Conservation (phyloP, 2,888 invertebrate species). For the Mythimna ferrago region DNA sequence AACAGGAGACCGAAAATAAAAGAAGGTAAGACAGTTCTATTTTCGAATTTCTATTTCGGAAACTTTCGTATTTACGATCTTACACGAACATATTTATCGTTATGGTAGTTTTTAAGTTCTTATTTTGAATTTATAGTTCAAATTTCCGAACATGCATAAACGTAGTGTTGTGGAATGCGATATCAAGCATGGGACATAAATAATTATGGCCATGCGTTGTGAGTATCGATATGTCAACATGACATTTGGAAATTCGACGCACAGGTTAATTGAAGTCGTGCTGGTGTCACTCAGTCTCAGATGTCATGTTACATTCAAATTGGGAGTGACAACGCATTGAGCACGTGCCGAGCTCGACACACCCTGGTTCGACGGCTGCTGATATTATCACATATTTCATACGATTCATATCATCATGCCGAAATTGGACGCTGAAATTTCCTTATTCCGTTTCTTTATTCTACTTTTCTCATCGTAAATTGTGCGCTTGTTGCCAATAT, state of each 20-base stretch:
- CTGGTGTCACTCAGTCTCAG: conserved; percentile 53
- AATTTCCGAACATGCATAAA: conserved; percentile 26
- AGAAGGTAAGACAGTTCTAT: conserved; percentile 73
- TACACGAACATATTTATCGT: conserved; percentile 46
- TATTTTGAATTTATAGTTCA: conserved; percentile 51
- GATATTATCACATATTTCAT: conserved; percentile 62
- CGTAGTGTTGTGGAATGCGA: conserved; percentile 41
- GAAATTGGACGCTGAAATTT: conserved; percentile 50
- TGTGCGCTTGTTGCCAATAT: conserved; percentile 40
- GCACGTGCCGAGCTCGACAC: conserved; percentile 38
- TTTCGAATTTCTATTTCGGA: conserved; percentile 49
- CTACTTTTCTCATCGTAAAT: conserved; percentile 41
- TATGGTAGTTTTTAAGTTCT: conserved; percentile 50
- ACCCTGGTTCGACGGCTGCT: conserved; percentile 24
- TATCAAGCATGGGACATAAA: conserved; percentile 23
- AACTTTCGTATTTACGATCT: conserved; percentile 51
- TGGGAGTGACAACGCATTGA: conserved; percentile 48
- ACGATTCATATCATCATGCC: conserved; percentile 46
- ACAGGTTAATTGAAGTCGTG: conserved; percentile 64
- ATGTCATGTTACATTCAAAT: conserved; percentile 63
- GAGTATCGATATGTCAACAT: conserved; percentile 29
- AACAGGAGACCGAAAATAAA: conserved; percentile 66
- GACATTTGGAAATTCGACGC: conserved; percentile 44
- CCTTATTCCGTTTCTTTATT: conserved; percentile 46
- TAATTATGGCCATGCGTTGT: conserved; percentile 15